phyloP scores from a whole-genome alignment of 1,140 invertebrate genomes.

The Drosophila sechellia region DNA sequence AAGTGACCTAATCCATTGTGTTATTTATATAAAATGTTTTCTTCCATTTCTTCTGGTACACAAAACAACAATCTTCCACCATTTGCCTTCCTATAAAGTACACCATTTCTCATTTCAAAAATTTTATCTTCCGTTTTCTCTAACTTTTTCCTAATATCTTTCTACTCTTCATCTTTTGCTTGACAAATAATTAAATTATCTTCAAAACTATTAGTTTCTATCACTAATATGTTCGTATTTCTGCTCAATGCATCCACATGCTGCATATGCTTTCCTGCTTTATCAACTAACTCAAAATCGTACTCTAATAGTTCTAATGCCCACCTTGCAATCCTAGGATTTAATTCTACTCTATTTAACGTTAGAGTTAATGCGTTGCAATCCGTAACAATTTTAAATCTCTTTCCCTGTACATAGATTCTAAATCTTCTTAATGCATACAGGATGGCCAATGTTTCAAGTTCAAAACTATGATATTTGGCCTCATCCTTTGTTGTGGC shows the following conservation, averaged over 20 bases:
- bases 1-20: background rate
- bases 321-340: background rate
- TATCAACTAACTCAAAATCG: background rate
- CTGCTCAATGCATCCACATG: background rate
- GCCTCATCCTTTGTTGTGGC: background rate
- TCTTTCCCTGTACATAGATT: too few relatives aligned
- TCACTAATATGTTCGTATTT: background rate
- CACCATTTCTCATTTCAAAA: background rate
- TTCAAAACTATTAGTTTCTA: background rate
- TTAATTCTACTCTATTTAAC: background rate
- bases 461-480: background rate
- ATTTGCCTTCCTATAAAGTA: background rate
- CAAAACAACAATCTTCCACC: background rate
- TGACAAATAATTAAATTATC: background rate
- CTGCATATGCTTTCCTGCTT: background rate
- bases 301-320: background rate
- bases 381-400: too few relatives aligned
- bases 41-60: background rate
- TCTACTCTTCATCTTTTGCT: background rate
- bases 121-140: background rate
- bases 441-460: too few relatives aligned
- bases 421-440: too few relatives aligned
- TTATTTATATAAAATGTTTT: background rate
- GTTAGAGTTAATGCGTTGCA: background rate
- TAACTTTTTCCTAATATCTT: background rate